Evolutionary conservation across 2,113 vertebrate species (phyloP).

Genomic region (Bettongia penicillata): DNA sequence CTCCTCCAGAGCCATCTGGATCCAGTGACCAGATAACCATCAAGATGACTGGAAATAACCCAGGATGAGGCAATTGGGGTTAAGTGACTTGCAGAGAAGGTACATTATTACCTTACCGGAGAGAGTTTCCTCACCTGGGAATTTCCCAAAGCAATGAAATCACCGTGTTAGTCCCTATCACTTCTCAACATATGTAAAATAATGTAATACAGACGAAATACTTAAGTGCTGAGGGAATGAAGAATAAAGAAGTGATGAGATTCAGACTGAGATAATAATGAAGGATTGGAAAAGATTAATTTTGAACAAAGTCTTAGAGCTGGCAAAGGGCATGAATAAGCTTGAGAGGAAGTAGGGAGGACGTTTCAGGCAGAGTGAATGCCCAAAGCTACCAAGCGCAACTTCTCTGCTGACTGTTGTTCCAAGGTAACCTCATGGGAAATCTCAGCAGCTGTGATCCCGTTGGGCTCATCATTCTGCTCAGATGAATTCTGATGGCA

Average conservation of each 20-base stretch:
- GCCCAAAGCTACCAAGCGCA: conserved; percentile 36
- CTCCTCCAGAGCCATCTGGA: too few relatives aligned
- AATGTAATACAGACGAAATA: not conserved
- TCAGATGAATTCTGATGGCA: conserved; percentile 58
- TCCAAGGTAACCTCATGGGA: conserved; percentile 38
- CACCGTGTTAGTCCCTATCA: not conserved
- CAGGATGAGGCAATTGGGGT: too few relatives aligned
- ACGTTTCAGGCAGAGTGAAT: not conserved
- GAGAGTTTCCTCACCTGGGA: not conserved
- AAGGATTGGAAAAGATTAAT: not conserved
- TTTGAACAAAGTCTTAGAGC: not conserved
- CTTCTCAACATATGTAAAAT: not conserved
- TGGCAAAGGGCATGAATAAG: not conserved
- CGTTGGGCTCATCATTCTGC: conserved; percentile 48
- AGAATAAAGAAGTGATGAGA: not conserved
- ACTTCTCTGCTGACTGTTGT: conserved; percentile 25
- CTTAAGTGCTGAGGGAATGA: not conserved
- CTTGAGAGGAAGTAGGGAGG: conserved; percentile 15
- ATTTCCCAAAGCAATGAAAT: not conserved
- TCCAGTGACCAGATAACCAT: too few relatives aligned
- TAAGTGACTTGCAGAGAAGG: not conserved
- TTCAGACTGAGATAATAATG: not conserved
- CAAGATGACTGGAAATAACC: too few relatives aligned
- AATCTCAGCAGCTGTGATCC: conserved; percentile 37
- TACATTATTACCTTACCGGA: not conserved